Base-by-base conservation (phyloP, 2,113 vertebrate species). In the Aramus guarauna region DNA sequence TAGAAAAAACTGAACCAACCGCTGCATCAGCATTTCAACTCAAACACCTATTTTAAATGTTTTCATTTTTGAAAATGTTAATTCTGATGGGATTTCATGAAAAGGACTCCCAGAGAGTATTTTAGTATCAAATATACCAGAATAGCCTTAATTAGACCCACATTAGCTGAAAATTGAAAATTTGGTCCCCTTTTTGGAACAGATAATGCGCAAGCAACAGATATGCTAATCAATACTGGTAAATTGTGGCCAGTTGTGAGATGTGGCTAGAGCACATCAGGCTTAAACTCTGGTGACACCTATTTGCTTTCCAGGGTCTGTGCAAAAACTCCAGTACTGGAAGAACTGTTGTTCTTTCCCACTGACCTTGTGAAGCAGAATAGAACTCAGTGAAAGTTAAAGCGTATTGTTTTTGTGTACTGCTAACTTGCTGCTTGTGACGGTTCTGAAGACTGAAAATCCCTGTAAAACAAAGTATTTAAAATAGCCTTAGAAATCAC, bases 21-120 rank as follows among this genome's bases (percentile, higher is more conserved):
- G 84, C 93, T 84, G 72, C 82, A 87, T 92, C 96, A 95, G 96
- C 93, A 72, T 90, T 90, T 91, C 83, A 58, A 94, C 86, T 98
- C 97, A 41, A 97, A 96, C 96, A 95, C 93, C 95, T 95, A 69
- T 78, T 84, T 88, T 78, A 97, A 97, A 91, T 97, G 97, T 98
- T 98, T 98, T 98, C 98, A 98, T 98, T 98, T 98, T 98, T 97
- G 98, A 98, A 98, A 98, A 98, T 78, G 82, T 97, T 97, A 97
- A 97, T 98, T 98, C 95, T 83, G 72, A 97, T 66, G 97, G 97
- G 98, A 92, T 97, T 97, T 96, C 76, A 92, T 81, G 94, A 97
- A 93, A 96, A 95, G 96, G 97, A 72, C 98, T 98, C 98, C 97
- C 98, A 93, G 96, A 97, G 97, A 98, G 95, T 98, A 98, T 98